Conservation (phyloP, 2,797 vertebrate genomes). For the Catharus ustulatus region DNA sequence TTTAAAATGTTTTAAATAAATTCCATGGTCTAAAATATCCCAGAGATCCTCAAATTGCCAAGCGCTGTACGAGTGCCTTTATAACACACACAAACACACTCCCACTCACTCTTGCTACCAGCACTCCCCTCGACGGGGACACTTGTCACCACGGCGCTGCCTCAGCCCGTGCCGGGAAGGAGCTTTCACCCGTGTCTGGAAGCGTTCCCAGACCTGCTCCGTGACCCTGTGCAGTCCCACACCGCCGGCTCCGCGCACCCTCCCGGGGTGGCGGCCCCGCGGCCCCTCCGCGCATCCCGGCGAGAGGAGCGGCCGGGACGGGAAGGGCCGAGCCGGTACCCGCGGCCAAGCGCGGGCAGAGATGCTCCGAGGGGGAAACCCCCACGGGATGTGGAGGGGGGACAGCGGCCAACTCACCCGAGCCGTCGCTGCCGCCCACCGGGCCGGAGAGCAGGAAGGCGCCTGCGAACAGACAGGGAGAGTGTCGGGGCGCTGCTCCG, state of each 20-base stretch:
- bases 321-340: background rate
- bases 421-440: background rate
- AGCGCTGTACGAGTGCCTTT: background rate
- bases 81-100: background rate
- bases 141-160: background rate
- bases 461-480: slow-evolving; percentile 47
- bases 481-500: background rate
- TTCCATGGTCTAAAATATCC: rapidly evolving
- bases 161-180: background rate
- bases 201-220: background rate
- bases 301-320: too few species aligned
- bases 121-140: background rate
- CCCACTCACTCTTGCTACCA: background rate
- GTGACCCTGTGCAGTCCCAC: background rate
- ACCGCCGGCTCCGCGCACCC: background rate
- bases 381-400: rapidly evolving
- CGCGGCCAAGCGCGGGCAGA: background rate
- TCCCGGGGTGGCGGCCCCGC: background rate
- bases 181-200: rapidly evolving
- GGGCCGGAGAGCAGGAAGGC: slow-evolving; percentile 1
- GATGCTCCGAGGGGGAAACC: background rate
- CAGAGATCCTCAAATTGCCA: background rate
- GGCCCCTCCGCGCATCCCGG: background rate
- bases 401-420: slow-evolving; percentile 43
- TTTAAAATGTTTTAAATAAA: background rate